Percentiles rank a stretch among this genome's conserved stretches.
Evolutionary conservation across 2,113 vertebrate genomes (phyloP).

Genomic region (Gorsachius goisagi): DNA sequence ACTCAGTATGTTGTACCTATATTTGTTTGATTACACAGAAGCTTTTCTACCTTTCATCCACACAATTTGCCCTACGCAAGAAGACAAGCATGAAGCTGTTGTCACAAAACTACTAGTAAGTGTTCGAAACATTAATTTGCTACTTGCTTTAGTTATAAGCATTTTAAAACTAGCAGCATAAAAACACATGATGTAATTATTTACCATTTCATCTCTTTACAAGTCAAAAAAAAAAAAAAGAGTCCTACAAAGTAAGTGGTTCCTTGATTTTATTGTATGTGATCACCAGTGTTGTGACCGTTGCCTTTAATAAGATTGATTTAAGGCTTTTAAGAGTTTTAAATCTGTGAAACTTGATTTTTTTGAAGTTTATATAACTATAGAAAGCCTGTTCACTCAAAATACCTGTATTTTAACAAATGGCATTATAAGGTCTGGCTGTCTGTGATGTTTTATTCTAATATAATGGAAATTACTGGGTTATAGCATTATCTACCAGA

Average conservation of each 20-base stretch:
- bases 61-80: constrained; percentile 83
- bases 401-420: neutral
- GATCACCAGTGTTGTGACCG: neutral
- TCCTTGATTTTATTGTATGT: neutral
- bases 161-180: neutral
- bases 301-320: neutral
- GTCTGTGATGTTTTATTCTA: neutral
- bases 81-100: constrained; percentile 59
- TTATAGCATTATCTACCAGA: neutral
- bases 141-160: neutral
- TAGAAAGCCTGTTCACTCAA: neutral
- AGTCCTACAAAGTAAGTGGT: neutral
- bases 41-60: constrained; percentile 93
- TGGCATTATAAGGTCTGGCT: neutral
- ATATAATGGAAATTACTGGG: neutral
- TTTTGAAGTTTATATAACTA: neutral
- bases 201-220: neutral
- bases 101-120: constrained; percentile 79
- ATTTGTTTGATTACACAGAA: constrained; percentile 90
- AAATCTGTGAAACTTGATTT: neutral
- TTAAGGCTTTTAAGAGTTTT: neutral
- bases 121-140: neutral
- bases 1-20: constrained; percentile 90
- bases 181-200: neutral
- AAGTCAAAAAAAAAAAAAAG: neutral